These are phyloP conservation scores for Colius striatus DNA, from an alignment of 2,113 vertebrate species.

Conservation along the genomic window DNA sequence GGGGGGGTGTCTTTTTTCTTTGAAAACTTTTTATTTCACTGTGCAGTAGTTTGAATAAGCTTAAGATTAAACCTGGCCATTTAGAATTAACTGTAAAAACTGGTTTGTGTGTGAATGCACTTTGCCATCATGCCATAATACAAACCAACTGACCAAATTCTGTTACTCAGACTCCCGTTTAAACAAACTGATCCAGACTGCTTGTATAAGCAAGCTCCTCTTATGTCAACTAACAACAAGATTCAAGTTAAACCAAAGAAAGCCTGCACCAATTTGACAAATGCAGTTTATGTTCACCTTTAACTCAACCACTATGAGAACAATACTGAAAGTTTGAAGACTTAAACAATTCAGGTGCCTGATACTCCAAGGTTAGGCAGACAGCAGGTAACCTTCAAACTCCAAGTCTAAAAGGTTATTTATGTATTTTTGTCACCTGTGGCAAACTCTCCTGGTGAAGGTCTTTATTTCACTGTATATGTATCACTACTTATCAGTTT, in stretches of 20 bases:
- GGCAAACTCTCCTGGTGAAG: slow-evolving; percentile 10
- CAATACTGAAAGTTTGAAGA: not conserved
- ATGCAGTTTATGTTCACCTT: not conserved
- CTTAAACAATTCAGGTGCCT: not conserved
- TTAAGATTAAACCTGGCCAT: slow-evolving; percentile 27
- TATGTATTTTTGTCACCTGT: slow-evolving; percentile 71
- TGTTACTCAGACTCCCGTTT: not conserved
- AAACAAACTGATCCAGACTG: not conserved
- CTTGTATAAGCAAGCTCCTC: not conserved
- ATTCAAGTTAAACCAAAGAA: not conserved
- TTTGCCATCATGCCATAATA: not conserved
- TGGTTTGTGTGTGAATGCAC: not conserved
- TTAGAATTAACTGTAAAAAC: slow-evolving; percentile 33
- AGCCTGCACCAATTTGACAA: not conserved
- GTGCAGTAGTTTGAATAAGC: slow-evolving; percentile 44
- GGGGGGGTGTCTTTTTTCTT: fast-evolving
- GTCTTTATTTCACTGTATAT: not conserved
- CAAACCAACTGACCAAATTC: not conserved
- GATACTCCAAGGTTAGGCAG: not conserved
- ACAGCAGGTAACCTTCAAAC: not conserved
- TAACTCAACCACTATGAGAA: not conserved
- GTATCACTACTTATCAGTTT: not conserved
- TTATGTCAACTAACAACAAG: not conserved
- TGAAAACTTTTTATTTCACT: not conserved
- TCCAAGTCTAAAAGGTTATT: slow-evolving; percentile 54